A percentile compares a stretch with the other conserved stretches of the same genome.
Evolutionary conservation across 2,113 vertebrate species (phyloP).

Genomic region (Stegostoma tigrinum): DNA sequence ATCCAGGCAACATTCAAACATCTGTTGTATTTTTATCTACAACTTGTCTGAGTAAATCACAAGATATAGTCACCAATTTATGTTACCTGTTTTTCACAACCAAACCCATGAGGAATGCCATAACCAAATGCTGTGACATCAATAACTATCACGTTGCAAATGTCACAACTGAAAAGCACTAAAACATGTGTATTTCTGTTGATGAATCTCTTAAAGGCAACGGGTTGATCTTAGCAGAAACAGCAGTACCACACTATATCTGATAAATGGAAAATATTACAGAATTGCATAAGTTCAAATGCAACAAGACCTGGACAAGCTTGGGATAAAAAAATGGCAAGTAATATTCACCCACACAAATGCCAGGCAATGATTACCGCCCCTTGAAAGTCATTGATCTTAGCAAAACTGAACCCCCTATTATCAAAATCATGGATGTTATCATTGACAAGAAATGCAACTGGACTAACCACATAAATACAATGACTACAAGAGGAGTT

Average conservation of each 20-base stretch:
- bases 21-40: background rate
- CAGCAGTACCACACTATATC: background rate
- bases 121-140: background rate
- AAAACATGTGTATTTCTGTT: background rate
- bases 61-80: background rate
- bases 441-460: no score
- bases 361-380: no score
- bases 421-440: no score
- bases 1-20: background rate
- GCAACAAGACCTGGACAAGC: background rate
- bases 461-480: no score
- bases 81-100: background rate
- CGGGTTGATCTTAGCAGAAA: background rate
- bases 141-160: background rate
- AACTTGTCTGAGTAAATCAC: background rate
- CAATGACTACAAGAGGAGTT: no score
- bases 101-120: background rate
- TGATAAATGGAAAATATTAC: background rate
- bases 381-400: no score
- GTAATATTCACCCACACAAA: no score
- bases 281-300: background rate
- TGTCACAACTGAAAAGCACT: background rate
- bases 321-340: no score
- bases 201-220: background rate
- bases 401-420: no score